These are phyloP conservation scores for Thereva nobilitata DNA, from an alignment of 2,888 invertebrate species.

Conservation along the genomic window DNA sequence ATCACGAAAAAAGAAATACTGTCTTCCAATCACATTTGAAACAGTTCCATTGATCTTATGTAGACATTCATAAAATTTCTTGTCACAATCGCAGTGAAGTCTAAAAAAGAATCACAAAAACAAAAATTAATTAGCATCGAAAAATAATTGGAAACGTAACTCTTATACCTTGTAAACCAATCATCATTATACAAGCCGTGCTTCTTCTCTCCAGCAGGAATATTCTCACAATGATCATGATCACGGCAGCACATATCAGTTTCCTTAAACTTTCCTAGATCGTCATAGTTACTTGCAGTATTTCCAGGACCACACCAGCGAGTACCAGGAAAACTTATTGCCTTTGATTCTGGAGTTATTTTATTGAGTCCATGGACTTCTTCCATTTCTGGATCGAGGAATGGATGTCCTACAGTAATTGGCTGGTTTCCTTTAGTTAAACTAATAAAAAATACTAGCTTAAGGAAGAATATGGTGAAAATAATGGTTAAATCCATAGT, in stretches of 20 bases:
- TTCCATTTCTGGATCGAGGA: conserved; percentile 2
- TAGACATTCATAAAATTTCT: conserved; percentile 42
- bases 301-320: conserved; percentile 88
- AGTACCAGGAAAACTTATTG: conserved; percentile 64
- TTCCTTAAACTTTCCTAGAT: conserved; percentile 75
- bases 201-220: conserved; percentile 47
- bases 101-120: conserved; percentile 16
- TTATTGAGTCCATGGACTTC: conserved; percentile 1
- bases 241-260: conserved; percentile 82
- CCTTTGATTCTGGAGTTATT: background rate
- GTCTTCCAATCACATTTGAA: conserved; percentile 42
- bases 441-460: too few species aligned
- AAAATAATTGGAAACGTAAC: too few species aligned
- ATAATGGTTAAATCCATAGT: too few species aligned
- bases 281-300: conserved; percentile 73
- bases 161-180: conserved; percentile 44
- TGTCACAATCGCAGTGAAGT: conserved; percentile 45
- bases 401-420: conserved; percentile 5
- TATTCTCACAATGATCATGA: conserved; percentile 65
- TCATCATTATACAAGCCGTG: conserved; percentile 44
- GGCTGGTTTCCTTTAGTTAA: background rate
- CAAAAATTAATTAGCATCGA: conserved; percentile 1
- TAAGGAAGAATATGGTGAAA: too few species aligned
- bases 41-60: conserved; percentile 37
- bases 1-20: conserved; percentile 43